phyloP scores from a whole-genome alignment of 2,888 invertebrate species.

The Drosophila formosana region DNA sequence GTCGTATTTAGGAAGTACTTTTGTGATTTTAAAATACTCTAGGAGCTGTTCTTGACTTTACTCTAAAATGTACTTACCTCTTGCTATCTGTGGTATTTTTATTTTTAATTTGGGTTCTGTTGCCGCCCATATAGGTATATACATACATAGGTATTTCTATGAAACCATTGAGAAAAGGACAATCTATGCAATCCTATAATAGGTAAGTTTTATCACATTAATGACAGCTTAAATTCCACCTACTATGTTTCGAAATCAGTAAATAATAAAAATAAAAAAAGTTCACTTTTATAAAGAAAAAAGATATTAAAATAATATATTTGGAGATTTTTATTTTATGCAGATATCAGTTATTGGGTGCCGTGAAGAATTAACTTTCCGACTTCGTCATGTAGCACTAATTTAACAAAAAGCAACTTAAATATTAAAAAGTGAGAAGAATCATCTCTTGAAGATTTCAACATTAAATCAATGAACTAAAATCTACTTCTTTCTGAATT shows the following conservation, averaged over 20 bases:
- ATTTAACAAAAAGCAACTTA: no score
- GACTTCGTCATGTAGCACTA: no score
- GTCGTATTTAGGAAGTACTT: neutral
- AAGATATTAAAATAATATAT: no score
- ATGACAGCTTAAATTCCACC: neutral
- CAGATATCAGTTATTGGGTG: no score
- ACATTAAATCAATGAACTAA: no score
- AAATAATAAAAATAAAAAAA: neutral
- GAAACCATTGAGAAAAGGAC: neutral
- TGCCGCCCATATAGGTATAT: neutral
- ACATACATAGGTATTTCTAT: neutral
- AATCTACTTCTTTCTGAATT: no score
- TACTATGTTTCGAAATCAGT: neutral
- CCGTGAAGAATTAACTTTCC: no score
- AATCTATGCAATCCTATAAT: neutral
- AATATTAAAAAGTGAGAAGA: no score
- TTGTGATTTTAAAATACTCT: constrained; percentile 1
- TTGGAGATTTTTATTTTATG: no score
- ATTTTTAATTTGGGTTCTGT: neutral
- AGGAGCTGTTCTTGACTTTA: neutral
- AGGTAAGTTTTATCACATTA: neutral
- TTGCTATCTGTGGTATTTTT: neutral
- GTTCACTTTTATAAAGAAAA: no score
- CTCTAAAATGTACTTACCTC: neutral
- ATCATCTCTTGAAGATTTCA: no score